Conservation (phyloP, 1,140 invertebrate species). For the Drosophila orena region DNA sequence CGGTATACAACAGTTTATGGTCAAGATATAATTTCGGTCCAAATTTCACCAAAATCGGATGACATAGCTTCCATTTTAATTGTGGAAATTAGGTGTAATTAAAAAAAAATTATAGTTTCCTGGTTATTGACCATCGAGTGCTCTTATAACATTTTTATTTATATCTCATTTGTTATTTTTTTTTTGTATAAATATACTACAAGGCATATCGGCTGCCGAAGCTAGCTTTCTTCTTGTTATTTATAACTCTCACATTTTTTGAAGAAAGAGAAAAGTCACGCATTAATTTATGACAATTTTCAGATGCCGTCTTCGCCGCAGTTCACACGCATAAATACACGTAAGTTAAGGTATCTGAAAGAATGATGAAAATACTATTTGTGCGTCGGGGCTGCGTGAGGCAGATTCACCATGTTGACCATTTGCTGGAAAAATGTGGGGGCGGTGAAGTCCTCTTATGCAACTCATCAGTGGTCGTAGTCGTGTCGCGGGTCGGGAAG, state of each 20-base stretch:
- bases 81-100: too few species aligned
- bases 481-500: slow-evolving; percentile 14
- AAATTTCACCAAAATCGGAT: too few species aligned
- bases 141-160: too few species aligned
- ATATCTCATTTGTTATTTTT: too few species aligned
- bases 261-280: slow-evolving; percentile 21
- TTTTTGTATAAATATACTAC: too few species aligned
- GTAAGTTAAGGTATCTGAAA: slow-evolving; percentile 60
- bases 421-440: background rate
- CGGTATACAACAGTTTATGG: too few species aligned
- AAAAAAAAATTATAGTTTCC: too few species aligned
- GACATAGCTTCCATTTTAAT: too few species aligned
- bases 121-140: too few species aligned
- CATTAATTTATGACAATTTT: slow-evolving; percentile 55
- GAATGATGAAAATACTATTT: slow-evolving; percentile 40
- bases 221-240: slow-evolving; percentile 1
- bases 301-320: slow-evolving; percentile 14
- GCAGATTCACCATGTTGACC: slow-evolving; percentile 25
- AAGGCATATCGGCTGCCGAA: background rate
- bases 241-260: slow-evolving; percentile 48
- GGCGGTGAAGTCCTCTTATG: slow-evolving; percentile 42
- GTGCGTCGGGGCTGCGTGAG: slow-evolving; percentile 53
- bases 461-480: slow-evolving; percentile 22
- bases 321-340: slow-evolving; percentile 78
- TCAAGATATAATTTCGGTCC: too few species aligned